Evolutionary conservation across 2,888 invertebrate genomes (phyloP), one percentile per base, ranked within the genome.

Genomic region (Campopleginae sp.): DNA sequence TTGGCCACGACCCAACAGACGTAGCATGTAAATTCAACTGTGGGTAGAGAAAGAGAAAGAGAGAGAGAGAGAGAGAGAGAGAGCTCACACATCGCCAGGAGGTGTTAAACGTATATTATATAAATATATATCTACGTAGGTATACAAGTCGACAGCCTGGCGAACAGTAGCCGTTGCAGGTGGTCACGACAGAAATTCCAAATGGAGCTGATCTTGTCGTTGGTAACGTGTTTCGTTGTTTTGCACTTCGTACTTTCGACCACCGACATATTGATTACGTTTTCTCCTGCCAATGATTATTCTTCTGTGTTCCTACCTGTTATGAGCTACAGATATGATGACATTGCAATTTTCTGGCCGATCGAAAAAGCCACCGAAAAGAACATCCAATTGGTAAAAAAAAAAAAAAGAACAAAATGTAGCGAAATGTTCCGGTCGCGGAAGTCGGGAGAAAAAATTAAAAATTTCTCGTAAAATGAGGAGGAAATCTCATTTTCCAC

Each of bases 1-100:
- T 92, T 92, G 91, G 91, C 91, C 71, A 79, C 12, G 80, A 83
- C 87, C 91, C 91, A 92, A 90, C 88, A 89, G 86, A 89, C 88
- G 86, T 87, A 87, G 86, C 89, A 91, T 91, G 92, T 91, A 92
- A 87, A 87, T 86, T 86, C 74, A 75, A 78, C 77, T 77, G 85
- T 58, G 68, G 77, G 65, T 66, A 33, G 46, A 31, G 68, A 58
- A 68, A n/a, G 75, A 82, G 83, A 65, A 58, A 42, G 31, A 66
- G 58, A 48, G 46, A 63, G 17, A 76, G 71, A 70, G 76, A 19
- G 63, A 63, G 63, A 46, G 63, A 61, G 51, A 51, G 33, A 70
- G 76, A 44, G 42, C 80, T 54, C 66, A 66, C 65, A 66, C 66
- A 80, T 74, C 80, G 80, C 66, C 54, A 54, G 74, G 44, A 74